Evolutionary conservation across 2,888 invertebrate species (phyloP).

Genomic region (Orthosia gothica): DNA sequence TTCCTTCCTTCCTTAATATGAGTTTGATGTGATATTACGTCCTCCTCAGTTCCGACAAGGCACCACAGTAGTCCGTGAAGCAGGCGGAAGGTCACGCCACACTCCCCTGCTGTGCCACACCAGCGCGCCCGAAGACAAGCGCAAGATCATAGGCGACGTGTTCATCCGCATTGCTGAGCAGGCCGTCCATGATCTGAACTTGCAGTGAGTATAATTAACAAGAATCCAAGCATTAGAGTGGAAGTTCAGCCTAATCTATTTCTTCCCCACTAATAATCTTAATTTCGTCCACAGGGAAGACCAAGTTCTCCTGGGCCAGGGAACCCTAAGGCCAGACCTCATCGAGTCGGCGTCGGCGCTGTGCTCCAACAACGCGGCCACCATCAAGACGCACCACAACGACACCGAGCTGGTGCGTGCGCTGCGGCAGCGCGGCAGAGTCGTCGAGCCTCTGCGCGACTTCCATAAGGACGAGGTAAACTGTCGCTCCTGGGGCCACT

Average conservation of each 20-base stretch:
- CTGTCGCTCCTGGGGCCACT: neutral
- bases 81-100: slow-evolving; percentile 87
- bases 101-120: slow-evolving; percentile 97
- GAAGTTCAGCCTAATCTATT: too few species aligned
- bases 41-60: slow-evolving; percentile 93
- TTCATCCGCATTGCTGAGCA: slow-evolving; percentile 99
- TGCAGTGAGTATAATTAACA: slow-evolving; percentile 89
- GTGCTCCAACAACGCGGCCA: slow-evolving; percentile 97
- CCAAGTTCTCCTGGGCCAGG: slow-evolving; percentile 98
- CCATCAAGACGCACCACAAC: slow-evolving; percentile 99
- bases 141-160: slow-evolving; percentile 99
- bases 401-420: slow-evolving; percentile 98
- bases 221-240: too few species aligned
- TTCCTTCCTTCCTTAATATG: neutral
- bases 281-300: slow-evolving; percentile 92
- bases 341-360: slow-evolving; percentile 98
- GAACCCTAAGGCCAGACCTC: slow-evolving; percentile 99
- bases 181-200: slow-evolving; percentile 96
- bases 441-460: slow-evolving; percentile 99
- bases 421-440: slow-evolving; percentile 94
- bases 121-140: slow-evolving; percentile 98
- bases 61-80: slow-evolving; percentile 95
- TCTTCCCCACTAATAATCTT: neutral
- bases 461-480: slow-evolving; percentile 99
- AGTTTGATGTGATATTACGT: neutral